Conservation (phyloP, 2,797 vertebrate species). For the Bucorvus abyssinicus region DNA sequence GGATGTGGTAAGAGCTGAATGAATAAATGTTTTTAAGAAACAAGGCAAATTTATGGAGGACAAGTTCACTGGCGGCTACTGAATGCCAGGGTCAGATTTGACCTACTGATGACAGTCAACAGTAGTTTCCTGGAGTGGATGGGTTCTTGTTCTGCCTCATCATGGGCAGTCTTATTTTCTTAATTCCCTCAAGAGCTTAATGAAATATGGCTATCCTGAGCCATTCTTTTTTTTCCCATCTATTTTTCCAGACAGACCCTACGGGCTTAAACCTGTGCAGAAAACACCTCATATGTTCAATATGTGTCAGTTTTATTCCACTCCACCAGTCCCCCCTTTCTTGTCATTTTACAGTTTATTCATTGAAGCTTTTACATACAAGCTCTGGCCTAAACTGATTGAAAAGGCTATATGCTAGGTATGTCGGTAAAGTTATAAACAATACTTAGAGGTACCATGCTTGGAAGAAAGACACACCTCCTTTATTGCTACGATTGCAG, state of each 20-base stretch:
- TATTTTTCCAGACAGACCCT: not conserved
- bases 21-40: not conserved
- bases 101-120: not conserved
- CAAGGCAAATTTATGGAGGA: not conserved
- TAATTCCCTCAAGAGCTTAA: not conserved
- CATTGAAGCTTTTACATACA: not conserved
- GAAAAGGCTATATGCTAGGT: not conserved
- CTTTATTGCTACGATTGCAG: slow-evolving; percentile 12
- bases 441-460: not conserved
- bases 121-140: not conserved
- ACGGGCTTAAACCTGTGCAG: not conserved
- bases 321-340: not conserved
- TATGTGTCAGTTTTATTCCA: not conserved
- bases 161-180: not conserved
- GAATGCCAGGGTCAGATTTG: not conserved
- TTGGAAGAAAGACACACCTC: not conserved
- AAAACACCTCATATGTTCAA: not conserved
- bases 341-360: not conserved
- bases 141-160: not conserved
- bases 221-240: not conserved
- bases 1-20: not conserved
- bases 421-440: not conserved
- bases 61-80: rapidly evolving
- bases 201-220: not conserved
- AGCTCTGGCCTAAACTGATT: not conserved